phyloP scores from a whole-genome alignment of 2,888 invertebrate genomes.

The Panorpa germanica region DNA sequence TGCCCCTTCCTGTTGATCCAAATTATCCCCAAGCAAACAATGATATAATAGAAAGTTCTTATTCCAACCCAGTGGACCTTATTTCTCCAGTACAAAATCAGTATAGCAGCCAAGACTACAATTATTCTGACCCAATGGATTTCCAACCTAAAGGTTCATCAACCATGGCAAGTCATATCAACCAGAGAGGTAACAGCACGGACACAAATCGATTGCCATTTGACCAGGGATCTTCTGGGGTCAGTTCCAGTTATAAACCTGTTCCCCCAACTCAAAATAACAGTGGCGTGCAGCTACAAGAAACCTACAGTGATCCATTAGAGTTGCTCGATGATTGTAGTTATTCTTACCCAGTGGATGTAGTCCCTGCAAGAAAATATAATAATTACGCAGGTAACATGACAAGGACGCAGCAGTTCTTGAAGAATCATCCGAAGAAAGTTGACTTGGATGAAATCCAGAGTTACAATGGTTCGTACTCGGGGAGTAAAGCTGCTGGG shows the following conservation, averaged over 20 bases:
- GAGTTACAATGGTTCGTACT: no score
- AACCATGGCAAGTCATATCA: background rate
- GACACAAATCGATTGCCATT: background rate
- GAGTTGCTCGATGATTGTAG: slow-evolving; percentile 18
- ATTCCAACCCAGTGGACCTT: slow-evolving; percentile 1
- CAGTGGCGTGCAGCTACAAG: slow-evolving; percentile 8
- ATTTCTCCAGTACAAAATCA: slow-evolving; percentile 1
- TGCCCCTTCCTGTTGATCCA: slow-evolving; percentile 22
- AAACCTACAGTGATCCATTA: slow-evolving; percentile 5
- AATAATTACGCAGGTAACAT: no score
- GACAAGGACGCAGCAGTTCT: no score
- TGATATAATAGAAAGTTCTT: no score
- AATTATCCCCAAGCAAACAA: no score
- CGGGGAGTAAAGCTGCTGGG: no score
- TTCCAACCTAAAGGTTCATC: slow-evolving; percentile 13
- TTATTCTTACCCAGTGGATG: slow-evolving; percentile 34
- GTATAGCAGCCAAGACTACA: slow-evolving; percentile 10
- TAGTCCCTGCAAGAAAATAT: slow-evolving; percentile 22
- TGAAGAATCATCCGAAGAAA: no score
- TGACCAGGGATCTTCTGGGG: background rate
- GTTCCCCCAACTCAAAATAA: no score
- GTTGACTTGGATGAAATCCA: no score
- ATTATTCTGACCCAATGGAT: slow-evolving; percentile 12
- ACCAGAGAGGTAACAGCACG: background rate
- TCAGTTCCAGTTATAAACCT: slow-evolving; percentile 3